Percentiles rank a stretch among this genome's conserved stretches.
Conservation (phyloP, 2,888 invertebrate species). For the Philonicus albiceps region DNA sequence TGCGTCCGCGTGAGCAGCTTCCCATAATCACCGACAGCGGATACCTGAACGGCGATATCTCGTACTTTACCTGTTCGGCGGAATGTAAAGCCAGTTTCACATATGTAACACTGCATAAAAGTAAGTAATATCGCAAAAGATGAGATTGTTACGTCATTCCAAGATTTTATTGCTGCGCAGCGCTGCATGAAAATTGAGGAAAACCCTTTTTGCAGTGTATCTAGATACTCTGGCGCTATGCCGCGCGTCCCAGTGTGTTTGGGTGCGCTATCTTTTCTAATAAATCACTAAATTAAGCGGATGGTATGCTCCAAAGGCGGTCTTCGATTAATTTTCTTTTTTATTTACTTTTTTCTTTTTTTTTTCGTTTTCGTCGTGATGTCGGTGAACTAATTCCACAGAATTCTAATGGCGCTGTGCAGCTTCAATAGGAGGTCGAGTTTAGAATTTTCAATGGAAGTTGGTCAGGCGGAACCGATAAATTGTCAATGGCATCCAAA, state of each 20-base stretch:
- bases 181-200: constrained; percentile 33
- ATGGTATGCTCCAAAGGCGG: constrained; percentile 35
- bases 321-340: not conserved
- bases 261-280: constrained; percentile 40
- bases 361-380: constrained; percentile 6
- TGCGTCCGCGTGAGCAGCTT: not conserved
- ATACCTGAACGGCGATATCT: constrained; percentile 8
- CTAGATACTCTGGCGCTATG: constrained; percentile 5
- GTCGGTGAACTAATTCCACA: constrained; percentile 23
- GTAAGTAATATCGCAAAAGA: constrained; percentile 28
- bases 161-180: not conserved
- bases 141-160: constrained; percentile 36
- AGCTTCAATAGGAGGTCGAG: constrained; percentile 36
- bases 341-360: too few relatives aligned
- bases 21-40: constrained; percentile 27
- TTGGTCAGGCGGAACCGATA: constrained; percentile 30
- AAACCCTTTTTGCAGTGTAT: not conserved
- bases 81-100: constrained; percentile 26
- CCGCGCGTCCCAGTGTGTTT: not conserved
- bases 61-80: not conserved
- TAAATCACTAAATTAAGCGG: constrained; percentile 39
- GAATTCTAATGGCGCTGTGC: constrained; percentile 27
- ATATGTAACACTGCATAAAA: constrained; percentile 30
- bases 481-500: constrained; percentile 39
- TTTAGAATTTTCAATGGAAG: constrained; percentile 32